phyloP scores from a whole-genome alignment of 2,888 invertebrate genomes.

The Euzophera pinguis region DNA sequence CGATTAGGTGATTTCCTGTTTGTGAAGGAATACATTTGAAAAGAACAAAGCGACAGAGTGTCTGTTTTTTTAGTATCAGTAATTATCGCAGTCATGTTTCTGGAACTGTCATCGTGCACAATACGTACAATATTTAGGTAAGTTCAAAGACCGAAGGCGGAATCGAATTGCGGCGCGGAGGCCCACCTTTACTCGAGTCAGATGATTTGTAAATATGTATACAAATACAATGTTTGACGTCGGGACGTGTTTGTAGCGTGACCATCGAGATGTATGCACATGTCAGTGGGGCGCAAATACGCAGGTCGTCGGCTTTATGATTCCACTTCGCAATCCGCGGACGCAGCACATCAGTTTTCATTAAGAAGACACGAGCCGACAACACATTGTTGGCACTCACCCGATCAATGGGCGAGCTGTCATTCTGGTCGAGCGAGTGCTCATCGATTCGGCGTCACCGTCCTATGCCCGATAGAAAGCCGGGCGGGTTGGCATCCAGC shows the following conservation, averaged over 20 bases:
- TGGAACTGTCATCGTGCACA: slow-evolving; percentile 39
- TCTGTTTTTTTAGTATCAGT: slow-evolving; percentile 4
- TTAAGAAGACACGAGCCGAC: slow-evolving; percentile 7
- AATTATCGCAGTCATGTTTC: slow-evolving; percentile 25
- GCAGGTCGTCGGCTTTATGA: slow-evolving; percentile 21
- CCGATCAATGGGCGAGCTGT: slow-evolving; percentile 69
- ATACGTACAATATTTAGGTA: slow-evolving; percentile 38
- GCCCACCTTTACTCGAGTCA: slow-evolving; percentile 19
- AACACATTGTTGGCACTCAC: slow-evolving; percentile 43
- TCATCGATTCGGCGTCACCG: slow-evolving; percentile 54
- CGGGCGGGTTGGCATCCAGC: slow-evolving; percentile 45
- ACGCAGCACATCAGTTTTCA: background rate
- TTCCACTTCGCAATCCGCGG: slow-evolving; percentile 3
- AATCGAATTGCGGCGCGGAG: slow-evolving; percentile 34
- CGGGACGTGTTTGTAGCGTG: background rate
- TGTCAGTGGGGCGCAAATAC: slow-evolving; percentile 19
- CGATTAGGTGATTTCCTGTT: background rate
- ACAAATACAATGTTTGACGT: background rate
- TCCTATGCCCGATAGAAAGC: slow-evolving; percentile 51
- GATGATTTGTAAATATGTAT: slow-evolving; percentile 12
- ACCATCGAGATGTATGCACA: slow-evolving; percentile 4
- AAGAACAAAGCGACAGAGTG: background rate
- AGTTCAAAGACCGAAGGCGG: slow-evolving; percentile 61
- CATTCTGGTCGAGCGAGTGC: slow-evolving; percentile 49
- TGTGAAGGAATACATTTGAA: background rate